Percentiles rank a stretch among this genome's conserved stretches.
Evolutionary conservation across 2,797 vertebrate genomes (phyloP).

Genomic region (Poeciliopsis paucimaculata): DNA sequence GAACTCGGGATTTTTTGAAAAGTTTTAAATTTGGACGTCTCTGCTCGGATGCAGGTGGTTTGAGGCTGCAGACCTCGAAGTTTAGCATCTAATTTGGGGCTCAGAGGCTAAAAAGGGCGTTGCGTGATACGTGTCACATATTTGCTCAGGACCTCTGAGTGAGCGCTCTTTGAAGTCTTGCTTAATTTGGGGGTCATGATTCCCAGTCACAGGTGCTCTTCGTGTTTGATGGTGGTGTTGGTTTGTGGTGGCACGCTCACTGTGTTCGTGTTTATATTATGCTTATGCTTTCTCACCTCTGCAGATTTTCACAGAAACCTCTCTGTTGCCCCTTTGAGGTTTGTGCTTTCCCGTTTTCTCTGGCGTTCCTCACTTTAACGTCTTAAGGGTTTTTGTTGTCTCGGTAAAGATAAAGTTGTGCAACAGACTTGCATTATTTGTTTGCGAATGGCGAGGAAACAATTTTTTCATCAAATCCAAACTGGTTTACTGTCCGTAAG

Average conservation of each 20-base stretch:
- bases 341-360: neutral
- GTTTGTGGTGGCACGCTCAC: slow-evolving; percentile 15
- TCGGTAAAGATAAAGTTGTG: slow-evolving; percentile 22
- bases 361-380: neutral
- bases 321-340: neutral
- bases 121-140: neutral
- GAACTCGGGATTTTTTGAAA: neutral
- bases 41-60: neutral
- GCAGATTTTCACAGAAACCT: slow-evolving; percentile 21
- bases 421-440: neutral
- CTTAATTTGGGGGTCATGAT: neutral
- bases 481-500: neutral
- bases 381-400: neutral
- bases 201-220: slow-evolving; percentile 16
- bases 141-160: slow-evolving; percentile 1
- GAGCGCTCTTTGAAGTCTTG: neutral
- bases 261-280: slow-evolving; percentile 15
- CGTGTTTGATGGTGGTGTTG: neutral
- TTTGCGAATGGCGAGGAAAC: neutral
- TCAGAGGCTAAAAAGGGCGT: slow-evolving; percentile 2
- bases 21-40: neutral
- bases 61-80: neutral
- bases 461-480: neutral
- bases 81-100: neutral
- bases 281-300: slow-evolving; percentile 15